A percentile compares a stretch with the other conserved stretches of the same genome.
phyloP scores from a whole-genome alignment of 2,113 vertebrate genomes.

The Puntigrus tetrazona region DNA sequence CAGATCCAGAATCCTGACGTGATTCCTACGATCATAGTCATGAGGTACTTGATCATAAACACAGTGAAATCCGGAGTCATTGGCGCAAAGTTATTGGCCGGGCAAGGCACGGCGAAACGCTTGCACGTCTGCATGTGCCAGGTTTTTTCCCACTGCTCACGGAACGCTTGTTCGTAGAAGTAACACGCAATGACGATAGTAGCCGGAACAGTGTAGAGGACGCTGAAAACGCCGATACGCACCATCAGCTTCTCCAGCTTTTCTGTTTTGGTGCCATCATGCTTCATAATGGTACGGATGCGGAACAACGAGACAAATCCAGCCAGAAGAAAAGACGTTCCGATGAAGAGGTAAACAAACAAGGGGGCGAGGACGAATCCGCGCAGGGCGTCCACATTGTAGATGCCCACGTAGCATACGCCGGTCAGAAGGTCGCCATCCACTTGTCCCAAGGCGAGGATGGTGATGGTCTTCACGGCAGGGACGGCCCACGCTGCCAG shows the following conservation, averaged over 20 bases:
- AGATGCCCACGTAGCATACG: slow-evolving; percentile 90
- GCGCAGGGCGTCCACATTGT: slow-evolving; percentile 81
- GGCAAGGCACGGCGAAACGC: slow-evolving; percentile 85
- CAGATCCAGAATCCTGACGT: slow-evolving; percentile 95
- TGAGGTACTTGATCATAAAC: slow-evolving; percentile 95
- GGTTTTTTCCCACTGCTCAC: slow-evolving; percentile 86
- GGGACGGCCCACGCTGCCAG: slow-evolving; percentile 92
- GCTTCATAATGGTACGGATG: slow-evolving; percentile 91
- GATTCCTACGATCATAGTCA: slow-evolving; percentile 94
- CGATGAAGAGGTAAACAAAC: slow-evolving; percentile 88
- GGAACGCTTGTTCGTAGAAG: slow-evolving; percentile 90
- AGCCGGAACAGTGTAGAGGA: slow-evolving; percentile 86
- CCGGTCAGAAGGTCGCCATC: slow-evolving; percentile 91
- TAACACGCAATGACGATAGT: slow-evolving; percentile 87
- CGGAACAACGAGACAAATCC: slow-evolving; percentile 90
- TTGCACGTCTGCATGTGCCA: slow-evolving; percentile 90
- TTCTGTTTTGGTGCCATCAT: slow-evolving; percentile 88
- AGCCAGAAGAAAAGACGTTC: slow-evolving; percentile 88
- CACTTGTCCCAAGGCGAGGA: slow-evolving; percentile 88
- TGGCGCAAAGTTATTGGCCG: slow-evolving; percentile 76
- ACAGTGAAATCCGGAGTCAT: slow-evolving; percentile 88
- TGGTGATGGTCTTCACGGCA: slow-evolving; percentile 86
- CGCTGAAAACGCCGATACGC: slow-evolving; percentile 87
- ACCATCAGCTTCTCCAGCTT: slow-evolving; percentile 93
- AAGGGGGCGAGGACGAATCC: slow-evolving; percentile 89